Base-by-base conservation (phyloP, 2,113 vertebrate species). In the Phalacrocorax aristotelis region DNA sequence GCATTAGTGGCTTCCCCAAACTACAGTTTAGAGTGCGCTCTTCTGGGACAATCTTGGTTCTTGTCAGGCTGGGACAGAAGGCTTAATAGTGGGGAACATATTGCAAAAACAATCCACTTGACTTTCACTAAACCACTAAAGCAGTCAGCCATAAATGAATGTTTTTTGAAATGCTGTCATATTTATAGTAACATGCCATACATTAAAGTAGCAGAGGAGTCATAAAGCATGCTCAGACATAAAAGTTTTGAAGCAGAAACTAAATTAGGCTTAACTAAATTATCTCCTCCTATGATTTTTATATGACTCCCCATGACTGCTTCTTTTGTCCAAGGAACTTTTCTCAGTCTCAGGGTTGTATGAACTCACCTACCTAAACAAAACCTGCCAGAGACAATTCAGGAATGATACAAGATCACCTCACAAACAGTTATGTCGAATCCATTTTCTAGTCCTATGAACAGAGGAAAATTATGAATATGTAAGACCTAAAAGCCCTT, bases 61-160 rank as follows among this genome's bases (percentile, higher is more conserved):
- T 95, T 94, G 74, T 94, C 84, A 96, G 51, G 22, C 65, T 89
- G 65, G 57, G 89, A 91, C 61, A 85, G 78, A 90, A 93, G 78
- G 81, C 44, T 96, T 94, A 93, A 85, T 69, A 93, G 19, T 26
- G 44, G 36, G 34, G 70, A 95, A 85, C 84, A 91, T 85, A 91
- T 68, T 91, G 87, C 34, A 91, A 72, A 96, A 97, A 82, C 85
- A 96, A 96, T 89, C 70, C 81, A 90, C 81, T 97, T 93, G 87
- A 89, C 74, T 94, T 95, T 93, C 65, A 55, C 61, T 97, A 95
- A 91, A 57, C 87, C 61, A 49, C 81, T 94, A 94, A 93, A 93
- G 65, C 84, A 95, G 52, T 55, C 87, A 89, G 36, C 61, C 84
- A 57, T 78, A 91, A 93, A 91, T 48, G 36, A 94, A 75, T 0